Conservation (phyloP, 2,113 vertebrate genomes). For the Connochaetes taurinus region DNA sequence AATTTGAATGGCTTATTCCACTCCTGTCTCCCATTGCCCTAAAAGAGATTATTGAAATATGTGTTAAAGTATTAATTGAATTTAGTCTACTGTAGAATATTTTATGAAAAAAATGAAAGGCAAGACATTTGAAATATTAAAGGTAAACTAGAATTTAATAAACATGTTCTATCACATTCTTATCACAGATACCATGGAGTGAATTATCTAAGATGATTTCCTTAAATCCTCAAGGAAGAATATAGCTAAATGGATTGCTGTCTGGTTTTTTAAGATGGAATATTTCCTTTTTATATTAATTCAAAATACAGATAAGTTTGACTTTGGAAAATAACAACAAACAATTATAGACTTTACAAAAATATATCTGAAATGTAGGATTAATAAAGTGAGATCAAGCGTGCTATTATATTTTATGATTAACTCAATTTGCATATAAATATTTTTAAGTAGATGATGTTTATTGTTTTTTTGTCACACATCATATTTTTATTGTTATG, state of each 20-base stretch:
- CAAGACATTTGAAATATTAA: neutral
- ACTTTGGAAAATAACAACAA: neutral
- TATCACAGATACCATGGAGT: neutral
- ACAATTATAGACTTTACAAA: neutral
- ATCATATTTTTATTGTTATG: neutral
- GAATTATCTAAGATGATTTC: neutral
- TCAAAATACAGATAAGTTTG: neutral
- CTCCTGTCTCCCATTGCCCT: neutral
- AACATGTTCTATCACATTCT: neutral
- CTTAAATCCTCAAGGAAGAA: neutral
- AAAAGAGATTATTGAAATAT: neutral
- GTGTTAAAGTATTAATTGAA: neutral
- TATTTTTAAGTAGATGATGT: neutral
- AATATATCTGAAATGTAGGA: neutral
- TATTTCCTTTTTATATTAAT: neutral
- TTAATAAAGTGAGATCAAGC: neutral
- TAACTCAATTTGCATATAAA: neutral
- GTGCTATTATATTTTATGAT: neutral
- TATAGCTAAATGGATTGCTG: neutral
- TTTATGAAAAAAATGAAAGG: neutral
- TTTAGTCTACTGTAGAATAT: neutral
- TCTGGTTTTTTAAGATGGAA: neutral
- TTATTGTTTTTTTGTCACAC: neutral
- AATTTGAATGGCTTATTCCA: neutral
- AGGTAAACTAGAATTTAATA: neutral